A percentile compares a stretch with the other conserved stretches of the same genome.
phyloP scores from a whole-genome alignment of 1,140 invertebrate species.

The Bombyx mori region ASM3026992v2 NC_085131.1:8133001-8133500 shows the following conservation, averaged over 20 bases:
- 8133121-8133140: slow-evolving; percentile 41
- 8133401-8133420: too few relatives aligned
- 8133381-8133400: slow-evolving; percentile 26
- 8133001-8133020: not conserved
- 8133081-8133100: slow-evolving; percentile 35
- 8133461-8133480: too few relatives aligned
- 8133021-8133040: not conserved
- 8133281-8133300: slow-evolving; percentile 52
- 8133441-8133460: too few relatives aligned
- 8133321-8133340: slow-evolving; percentile 55
- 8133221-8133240: slow-evolving; percentile 48
- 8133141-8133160: slow-evolving; percentile 53
- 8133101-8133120: slow-evolving; percentile 57
- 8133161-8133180: slow-evolving; percentile 52
- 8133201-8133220: slow-evolving; percentile 63
- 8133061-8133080: slow-evolving; percentile 43
- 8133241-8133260: slow-evolving; percentile 45
- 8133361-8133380: slow-evolving; percentile 61
- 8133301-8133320: slow-evolving; percentile 58
- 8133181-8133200: slow-evolving; percentile 62
- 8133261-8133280: slow-evolving; percentile 55
- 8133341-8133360: slow-evolving; percentile 57
- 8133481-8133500: too few relatives aligned
- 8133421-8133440: too few relatives aligned
- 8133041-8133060: slow-evolving; percentile 1